phyloP scores from a whole-genome alignment of 2,113 vertebrate species.

The Prolemur simus region DNA sequence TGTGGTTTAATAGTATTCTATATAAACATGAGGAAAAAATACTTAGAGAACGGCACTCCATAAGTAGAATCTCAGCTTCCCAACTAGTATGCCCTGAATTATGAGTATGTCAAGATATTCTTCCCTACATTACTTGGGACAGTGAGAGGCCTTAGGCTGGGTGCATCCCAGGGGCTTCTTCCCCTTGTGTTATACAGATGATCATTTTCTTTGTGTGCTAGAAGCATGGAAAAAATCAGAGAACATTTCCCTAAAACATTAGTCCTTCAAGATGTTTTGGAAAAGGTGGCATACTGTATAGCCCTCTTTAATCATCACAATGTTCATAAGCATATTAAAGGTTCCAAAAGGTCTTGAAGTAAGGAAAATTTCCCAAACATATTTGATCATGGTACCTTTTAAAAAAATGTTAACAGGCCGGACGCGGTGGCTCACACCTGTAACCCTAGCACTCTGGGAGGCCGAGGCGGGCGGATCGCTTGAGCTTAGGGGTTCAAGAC shows the following conservation, averaged over 20 bases:
- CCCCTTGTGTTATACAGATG: neutral
- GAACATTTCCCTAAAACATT: neutral
- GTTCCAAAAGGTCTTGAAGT: neutral
- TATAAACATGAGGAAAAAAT: neutral
- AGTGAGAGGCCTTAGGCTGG: neutral
- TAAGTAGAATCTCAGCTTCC: neutral
- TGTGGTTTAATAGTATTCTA: neutral
- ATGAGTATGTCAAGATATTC: neutral
- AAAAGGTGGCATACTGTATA: neutral
- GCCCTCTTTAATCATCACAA: neutral
- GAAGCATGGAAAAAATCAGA: neutral
- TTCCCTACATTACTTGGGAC: neutral
- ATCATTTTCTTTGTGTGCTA: neutral
- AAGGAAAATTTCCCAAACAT: neutral
- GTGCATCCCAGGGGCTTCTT: neutral
- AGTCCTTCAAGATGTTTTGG: neutral
- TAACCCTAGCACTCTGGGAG: too few relatives aligned
- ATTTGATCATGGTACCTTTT: neutral
- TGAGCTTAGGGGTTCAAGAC: too few relatives aligned
- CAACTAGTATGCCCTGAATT: neutral
- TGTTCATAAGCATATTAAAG: neutral
- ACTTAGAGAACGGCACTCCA: neutral
- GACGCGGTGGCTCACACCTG: too few relatives aligned
- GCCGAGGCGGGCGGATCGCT: too few relatives aligned
- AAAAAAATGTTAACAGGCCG: neutral